Conservation (phyloP, 2,113 vertebrate genomes). For the Paradoxurus hermaphroditus region DNA sequence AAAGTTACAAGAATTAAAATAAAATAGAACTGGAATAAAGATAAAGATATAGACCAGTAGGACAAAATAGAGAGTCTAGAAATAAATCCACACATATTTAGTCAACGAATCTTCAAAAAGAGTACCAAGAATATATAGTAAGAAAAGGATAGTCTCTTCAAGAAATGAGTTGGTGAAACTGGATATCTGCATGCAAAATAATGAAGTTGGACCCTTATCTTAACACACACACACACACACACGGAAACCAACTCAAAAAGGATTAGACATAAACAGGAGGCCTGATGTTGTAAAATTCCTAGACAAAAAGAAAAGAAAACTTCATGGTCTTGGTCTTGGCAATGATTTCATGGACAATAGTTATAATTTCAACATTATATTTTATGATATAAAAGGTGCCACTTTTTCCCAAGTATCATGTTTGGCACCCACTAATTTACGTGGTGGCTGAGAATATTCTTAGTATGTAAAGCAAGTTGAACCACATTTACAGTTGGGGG, state of each 20-base stretch:
- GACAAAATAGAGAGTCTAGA: not conserved
- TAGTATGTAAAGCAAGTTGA: not conserved
- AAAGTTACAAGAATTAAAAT: conserved; percentile 3
- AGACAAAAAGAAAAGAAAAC: not conserved
- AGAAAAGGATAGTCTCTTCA: not conserved
- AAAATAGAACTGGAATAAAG: not conserved
- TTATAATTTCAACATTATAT: not conserved
- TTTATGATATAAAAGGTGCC: not conserved
- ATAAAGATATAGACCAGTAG: not conserved
- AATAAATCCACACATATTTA: not conserved
- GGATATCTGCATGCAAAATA: not conserved
- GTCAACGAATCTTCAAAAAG: not conserved
- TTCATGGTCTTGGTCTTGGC: not conserved
- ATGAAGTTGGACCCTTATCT: not conserved
- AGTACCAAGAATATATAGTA: not conserved
- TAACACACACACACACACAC: not conserved
- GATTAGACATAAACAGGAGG: not conserved
- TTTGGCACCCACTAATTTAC: not conserved
- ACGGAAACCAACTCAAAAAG: not conserved
- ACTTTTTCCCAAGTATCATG: not conserved
- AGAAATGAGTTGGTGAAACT: not conserved
- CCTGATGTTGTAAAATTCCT: not conserved
- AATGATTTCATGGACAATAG: not conserved
- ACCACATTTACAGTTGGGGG: not conserved
- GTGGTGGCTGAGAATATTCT: not conserved